These are phyloP conservation scores for Albula glossodonta DNA, from an alignment of 2,113 vertebrate species.

Conservation along the genomic window DNA sequence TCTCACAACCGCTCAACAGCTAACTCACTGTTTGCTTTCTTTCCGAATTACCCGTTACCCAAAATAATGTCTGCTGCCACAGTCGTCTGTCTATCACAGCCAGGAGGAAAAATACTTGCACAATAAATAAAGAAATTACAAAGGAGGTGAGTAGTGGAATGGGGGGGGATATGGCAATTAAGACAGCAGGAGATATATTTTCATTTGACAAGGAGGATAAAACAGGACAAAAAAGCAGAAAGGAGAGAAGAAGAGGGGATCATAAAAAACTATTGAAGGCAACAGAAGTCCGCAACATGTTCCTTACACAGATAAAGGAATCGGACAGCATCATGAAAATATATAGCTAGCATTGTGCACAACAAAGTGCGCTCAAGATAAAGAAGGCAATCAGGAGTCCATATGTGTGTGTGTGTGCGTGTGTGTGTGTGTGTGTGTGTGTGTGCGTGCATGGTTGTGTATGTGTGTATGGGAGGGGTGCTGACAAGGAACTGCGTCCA, in stretches of 20 bases:
- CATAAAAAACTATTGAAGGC: neutral
- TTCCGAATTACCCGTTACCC: neutral
- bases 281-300: neutral
- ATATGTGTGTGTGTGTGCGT: conserved; percentile 5
- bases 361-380: neutral
- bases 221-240: neutral
- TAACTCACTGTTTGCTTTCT: neutral
- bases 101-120: neutral
- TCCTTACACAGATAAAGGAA: neutral
- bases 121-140: neutral
- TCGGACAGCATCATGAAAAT: neutral
- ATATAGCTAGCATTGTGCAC: neutral
- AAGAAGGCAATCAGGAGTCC: neutral
- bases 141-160: neutral
- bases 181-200: neutral
- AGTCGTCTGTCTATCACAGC: neutral
- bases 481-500: conserved; percentile 27
- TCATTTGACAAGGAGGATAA: too few relatives aligned
- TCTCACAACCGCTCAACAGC: neutral
- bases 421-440: conserved; percentile 11
- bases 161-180: neutral
- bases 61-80: conserved; percentile 5
- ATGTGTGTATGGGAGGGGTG: conserved; percentile 28
- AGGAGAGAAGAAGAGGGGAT: neutral
- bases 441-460: conserved; percentile 25